Evolutionary conservation across 2,113 vertebrate genomes (phyloP), one percentile per base, ranked within the genome.

Genomic region (Ictidomys tridecemlineatus): DNA sequence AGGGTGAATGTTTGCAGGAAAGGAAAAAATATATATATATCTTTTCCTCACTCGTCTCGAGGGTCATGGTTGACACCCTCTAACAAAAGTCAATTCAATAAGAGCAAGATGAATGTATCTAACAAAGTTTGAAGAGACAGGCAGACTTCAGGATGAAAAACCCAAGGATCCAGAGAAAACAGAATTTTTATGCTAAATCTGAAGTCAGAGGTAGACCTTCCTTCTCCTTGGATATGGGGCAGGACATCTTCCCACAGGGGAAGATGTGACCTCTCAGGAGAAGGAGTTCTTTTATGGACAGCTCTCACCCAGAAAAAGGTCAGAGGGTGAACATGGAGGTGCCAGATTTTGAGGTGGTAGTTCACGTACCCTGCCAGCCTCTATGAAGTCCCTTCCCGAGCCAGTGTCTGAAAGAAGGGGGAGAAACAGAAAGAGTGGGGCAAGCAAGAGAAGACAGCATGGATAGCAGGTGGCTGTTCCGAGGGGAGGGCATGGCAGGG

Each of bases 331-430:
- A 16, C 32, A 45, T 53, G 22, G 77, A 45, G 30, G 17, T 67
- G 32, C 45, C 5, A 1, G 67, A 9, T 24, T 73, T 61, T n/a
- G 73, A 26, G 34, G 80, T 13, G 8, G 4, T 32, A 8, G 53
- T 20, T 9, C 45, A 37, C 80, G 58, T 9, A 86, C 12, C 65
- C 69, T 37, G 24, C 4, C 28, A n/a, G 32, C 16, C 34, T 78
- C 53, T 85, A 34, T 51, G 83, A 65, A 61, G 73, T 53, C 72
- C 28, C 61, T 89, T 74, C 16, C 69, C 76, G 70, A 70, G 12
- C n/a, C 61, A 18, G 16, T 86, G 85, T 94, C 83, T 88, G 32
- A 74, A 93, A 51, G 65, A 45, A 63, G 39, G n/a, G 58, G 30
- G 48, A 67, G 26, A 84, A 30, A 76, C 85, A 89, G 42, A 48